These are phyloP conservation scores for Anser brachyrhynchus DNA, from an alignment of 2,113 vertebrate genomes.

Conservation along the genomic window DNA sequence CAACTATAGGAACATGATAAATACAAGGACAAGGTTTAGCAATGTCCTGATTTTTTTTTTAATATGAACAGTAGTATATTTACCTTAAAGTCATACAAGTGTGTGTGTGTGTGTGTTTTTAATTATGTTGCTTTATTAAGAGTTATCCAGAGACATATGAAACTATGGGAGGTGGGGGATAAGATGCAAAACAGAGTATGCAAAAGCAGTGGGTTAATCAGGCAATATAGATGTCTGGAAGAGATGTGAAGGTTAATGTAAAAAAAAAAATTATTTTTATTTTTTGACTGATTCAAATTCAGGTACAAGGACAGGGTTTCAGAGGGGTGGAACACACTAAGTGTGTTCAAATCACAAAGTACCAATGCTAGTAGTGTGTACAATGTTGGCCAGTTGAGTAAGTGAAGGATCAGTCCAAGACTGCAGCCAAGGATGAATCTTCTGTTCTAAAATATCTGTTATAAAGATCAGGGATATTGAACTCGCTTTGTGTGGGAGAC, in stretches of 20 bases:
- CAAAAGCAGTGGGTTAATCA: neutral
- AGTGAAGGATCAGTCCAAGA: neutral
- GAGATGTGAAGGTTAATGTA: neutral
- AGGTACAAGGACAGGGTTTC: neutral
- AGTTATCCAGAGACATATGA: neutral
- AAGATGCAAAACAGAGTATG: neutral
- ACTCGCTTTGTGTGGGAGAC: neutral
- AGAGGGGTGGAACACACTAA: neutral
- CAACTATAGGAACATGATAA: neutral
- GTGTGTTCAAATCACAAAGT: neutral
- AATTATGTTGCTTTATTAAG: neutral
- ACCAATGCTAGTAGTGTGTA: neutral
- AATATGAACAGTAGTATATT: neutral
- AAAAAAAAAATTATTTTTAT: neutral
- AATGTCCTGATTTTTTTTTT: neutral
- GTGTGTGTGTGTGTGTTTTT: neutral
- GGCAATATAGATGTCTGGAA: neutral
- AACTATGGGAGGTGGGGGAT: neutral
- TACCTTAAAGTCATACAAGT: neutral
- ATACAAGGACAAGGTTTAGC: neutral
- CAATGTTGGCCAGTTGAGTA: neutral
- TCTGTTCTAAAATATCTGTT: neutral
- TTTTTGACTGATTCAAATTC: neutral
- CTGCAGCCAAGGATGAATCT: neutral
- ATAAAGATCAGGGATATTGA: neutral